Percentiles rank a stretch among this genome's conserved stretches.
Evolutionary conservation across 2,797 vertebrate species (phyloP).

Genomic region (Champsocephalus gunnari): DNA sequence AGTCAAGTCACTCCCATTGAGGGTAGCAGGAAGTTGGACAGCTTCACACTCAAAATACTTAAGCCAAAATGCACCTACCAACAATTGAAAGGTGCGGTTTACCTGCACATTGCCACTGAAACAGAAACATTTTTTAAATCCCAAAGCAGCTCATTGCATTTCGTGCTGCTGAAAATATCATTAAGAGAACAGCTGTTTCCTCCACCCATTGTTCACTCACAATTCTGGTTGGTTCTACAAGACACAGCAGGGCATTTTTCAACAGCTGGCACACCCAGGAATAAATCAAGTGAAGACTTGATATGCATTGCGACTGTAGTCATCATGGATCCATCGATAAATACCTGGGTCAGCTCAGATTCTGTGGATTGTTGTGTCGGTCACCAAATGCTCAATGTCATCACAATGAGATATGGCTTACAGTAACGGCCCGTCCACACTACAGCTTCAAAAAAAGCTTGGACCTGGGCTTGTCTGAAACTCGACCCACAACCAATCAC

Average conservation of each 20-base stretch:
- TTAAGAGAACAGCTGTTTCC: conserved; percentile 18
- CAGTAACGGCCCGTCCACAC: background rate
- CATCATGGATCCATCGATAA: background rate
- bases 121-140: background rate
- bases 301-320: background rate
- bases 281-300: background rate
- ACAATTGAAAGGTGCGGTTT: background rate
- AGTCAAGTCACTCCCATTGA: background rate
- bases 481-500: too few relatives aligned
- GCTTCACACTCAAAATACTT: background rate
- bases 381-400: background rate
- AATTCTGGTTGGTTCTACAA: background rate
- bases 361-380: background rate
- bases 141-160: background rate
- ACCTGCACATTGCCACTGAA: background rate
- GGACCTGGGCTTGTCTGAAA: too few relatives aligned
- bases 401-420: too few relatives aligned
- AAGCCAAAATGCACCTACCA: background rate
- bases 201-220: conserved; percentile 2
- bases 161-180: background rate
- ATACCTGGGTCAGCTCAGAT: background rate
- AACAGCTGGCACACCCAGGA: conserved; percentile 16
- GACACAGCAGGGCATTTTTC: conserved; percentile 5
- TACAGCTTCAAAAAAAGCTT: too few relatives aligned
- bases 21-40: background rate